Base-by-base conservation (phyloP, 2,797 vertebrate species). In the Pseudochirops corinnae region DNA sequence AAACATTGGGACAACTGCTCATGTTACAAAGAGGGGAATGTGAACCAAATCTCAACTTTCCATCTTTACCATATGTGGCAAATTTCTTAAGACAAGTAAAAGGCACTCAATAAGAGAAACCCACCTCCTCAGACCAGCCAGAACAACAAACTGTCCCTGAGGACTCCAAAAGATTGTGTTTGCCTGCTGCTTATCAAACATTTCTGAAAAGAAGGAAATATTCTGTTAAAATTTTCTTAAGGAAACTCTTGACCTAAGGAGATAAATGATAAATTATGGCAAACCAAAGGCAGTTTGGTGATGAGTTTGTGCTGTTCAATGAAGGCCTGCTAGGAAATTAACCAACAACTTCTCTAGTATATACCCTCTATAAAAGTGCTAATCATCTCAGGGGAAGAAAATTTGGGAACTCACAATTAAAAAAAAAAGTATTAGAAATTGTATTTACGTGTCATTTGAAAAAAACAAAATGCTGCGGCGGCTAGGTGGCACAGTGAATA, bases 151-250 rank as follows among this genome's bases (percentile, higher is more conserved):
- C 97, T 99, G 99, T n/a, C 99, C 99, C 97, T 99, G 99, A 2
- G 99, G 99, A 98, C 99, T 99, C 99, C 99, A 99, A 98, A 99
- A 99, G 98, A 99, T 99, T 97, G 99, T 99, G 98, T 99, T 99
- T 67, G 99, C 99, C 98, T 99, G 99, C 98, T 99, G 99, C 95
- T 99, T 99, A 97, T 99, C 99, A 96, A 99, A 99, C 13, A 98
- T 99, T 98, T 99, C 99, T 99, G 98, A 6, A 97, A 98, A 95
- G 57, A 97, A 95, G 97, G 0, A 16, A 92, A 53, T 46, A 0
- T 0, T 3, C 56, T 4, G 21, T 62, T 16, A 87, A 55, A 10
- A 7, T 31, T 13, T 90, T 62, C 46, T 12, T 13, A 55, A 9
- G 0, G 4, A 7, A 28, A 56, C 0, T 2, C 90, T 28, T 31